Evolutionary conservation across 1,140 invertebrate species (phyloP).

Genomic region (Limonius californicus): DNA sequence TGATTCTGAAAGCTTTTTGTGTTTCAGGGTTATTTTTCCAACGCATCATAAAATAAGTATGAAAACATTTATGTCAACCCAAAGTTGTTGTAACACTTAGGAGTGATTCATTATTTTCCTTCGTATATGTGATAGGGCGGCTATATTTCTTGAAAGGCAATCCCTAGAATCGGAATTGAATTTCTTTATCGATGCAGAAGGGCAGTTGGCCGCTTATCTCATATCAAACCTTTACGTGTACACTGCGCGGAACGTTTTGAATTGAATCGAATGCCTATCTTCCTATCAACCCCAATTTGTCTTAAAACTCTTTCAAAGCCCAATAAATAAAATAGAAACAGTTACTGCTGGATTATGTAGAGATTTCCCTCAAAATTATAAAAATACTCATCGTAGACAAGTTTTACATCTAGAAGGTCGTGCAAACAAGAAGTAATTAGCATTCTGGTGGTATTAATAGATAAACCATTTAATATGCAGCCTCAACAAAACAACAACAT

Average conservation of each 20-base stretch:
- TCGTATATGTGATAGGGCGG: neutral
- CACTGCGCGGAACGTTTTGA: neutral
- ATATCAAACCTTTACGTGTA: slow-evolving; percentile 5
- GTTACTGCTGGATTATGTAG: too few species aligned
- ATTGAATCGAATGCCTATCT: neutral
- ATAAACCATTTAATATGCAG: too few species aligned
- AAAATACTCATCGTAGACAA: too few species aligned
- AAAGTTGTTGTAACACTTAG: neutral
- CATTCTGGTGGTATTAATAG: too few species aligned
- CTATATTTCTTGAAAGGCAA: neutral
- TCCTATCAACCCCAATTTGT: neutral
- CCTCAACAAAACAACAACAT: too few species aligned
- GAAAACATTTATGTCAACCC: too few species aligned
- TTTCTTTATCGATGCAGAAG: slow-evolving; percentile 8
- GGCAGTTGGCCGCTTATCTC: slow-evolving; percentile 6
- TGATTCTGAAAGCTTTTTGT: too few species aligned
- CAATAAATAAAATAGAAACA: neutral
- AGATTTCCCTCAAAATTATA: too few species aligned
- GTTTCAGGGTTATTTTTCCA: too few species aligned
- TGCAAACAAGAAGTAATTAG: too few species aligned
- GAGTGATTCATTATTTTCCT: slow-evolving; percentile 8
- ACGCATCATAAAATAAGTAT: too few species aligned
- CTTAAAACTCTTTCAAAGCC: neutral
- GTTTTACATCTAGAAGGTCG: too few species aligned
- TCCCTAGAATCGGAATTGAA: slow-evolving; percentile 1